phyloP scores from a whole-genome alignment of 1,140 invertebrate species.

The Ostrea denselamellosa region DNA sequence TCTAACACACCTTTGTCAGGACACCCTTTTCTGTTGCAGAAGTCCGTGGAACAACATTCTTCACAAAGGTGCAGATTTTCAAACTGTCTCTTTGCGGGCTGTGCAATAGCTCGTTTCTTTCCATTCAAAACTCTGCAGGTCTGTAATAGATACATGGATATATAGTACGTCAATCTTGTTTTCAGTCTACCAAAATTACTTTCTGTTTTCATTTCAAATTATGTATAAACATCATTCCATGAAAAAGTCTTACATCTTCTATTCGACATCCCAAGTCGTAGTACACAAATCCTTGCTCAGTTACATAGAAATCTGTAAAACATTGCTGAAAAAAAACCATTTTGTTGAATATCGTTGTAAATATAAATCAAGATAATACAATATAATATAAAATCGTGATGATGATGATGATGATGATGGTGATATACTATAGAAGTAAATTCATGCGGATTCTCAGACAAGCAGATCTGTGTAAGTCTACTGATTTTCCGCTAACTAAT shows the following conservation, averaged over 20 bases:
- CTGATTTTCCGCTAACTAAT: too few relatives aligned
- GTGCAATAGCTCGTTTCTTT: neutral
- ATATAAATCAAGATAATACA: too few relatives aligned
- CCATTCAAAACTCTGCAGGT: neutral
- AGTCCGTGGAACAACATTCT: constrained; percentile 45
- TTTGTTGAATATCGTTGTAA: neutral
- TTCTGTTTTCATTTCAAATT: too few relatives aligned
- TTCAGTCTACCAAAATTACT: too few relatives aligned
- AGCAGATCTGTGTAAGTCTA: too few relatives aligned
- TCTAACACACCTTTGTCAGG: constrained; percentile 32
- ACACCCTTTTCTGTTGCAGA: constrained; percentile 45
- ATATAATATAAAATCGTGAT: too few relatives aligned
- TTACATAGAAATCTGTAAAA: constrained; percentile 48
- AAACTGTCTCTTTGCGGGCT: constrained; percentile 31
- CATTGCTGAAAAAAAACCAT: constrained; percentile 44
- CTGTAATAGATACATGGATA: neutral
- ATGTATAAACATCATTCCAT: too few relatives aligned
- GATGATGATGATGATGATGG: too few relatives aligned
- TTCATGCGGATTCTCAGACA: too few relatives aligned
- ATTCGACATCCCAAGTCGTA: constrained; percentile 47
- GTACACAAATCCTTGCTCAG: constrained; percentile 42
- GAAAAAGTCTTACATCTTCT: constrained; percentile 35
- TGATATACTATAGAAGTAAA: too few relatives aligned
- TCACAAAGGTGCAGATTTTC: constrained; percentile 43
- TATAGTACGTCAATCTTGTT: neutral